Base-by-base conservation (phyloP, 2,797 vertebrate genomes). In the Erithacus rubecula region DNA sequence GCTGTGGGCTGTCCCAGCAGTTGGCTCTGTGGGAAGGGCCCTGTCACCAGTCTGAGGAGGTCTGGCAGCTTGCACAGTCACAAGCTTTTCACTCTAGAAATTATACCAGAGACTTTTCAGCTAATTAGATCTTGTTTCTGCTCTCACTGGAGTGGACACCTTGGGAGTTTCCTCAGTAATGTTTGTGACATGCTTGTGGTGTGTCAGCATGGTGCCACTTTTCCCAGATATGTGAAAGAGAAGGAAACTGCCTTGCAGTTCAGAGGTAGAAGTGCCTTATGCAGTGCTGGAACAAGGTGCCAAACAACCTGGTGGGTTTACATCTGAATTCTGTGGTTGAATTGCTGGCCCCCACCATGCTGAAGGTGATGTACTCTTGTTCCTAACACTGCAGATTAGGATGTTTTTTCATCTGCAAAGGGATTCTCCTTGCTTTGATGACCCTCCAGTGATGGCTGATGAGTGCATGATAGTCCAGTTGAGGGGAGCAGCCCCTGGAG, bases 21-120 rank as follows among this genome's bases (percentile, higher is more conserved):
- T 6, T 69, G 2, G 1, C 10, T 76, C 1, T 10, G 9, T 16
- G 10, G 68, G 37, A 64, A 55, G 26, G 17, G 18, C 29, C 0
- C 0, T 22, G 43, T 32, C 27, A 16, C 32, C 41, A 7, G 5
- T 27, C 46, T 71, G 60, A 79, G 78, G 44, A 67, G n/a, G 5
- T 51, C 52, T 52, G 53, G 53, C 67, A 70, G 65, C 62, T 82
- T 62, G 46, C n/a, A 36, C 32, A 41, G 22, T 24, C 37, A 36
- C 36, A 47, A 72, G 15, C 27, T 9, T 83, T 83, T 90, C 58
- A 14, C 32, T 11, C 41, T 44, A 12, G 23, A 78, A 63, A 8
- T 46, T 29, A 49, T 74, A 44, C 22, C 44, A 34, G 67, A 60
- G 39, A n/a, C 39, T 13, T 71, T 32, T 47, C n/a, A 15, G 19